phyloP scores from a whole-genome alignment of 2,888 invertebrate species.

The Lithophane socia region DNA sequence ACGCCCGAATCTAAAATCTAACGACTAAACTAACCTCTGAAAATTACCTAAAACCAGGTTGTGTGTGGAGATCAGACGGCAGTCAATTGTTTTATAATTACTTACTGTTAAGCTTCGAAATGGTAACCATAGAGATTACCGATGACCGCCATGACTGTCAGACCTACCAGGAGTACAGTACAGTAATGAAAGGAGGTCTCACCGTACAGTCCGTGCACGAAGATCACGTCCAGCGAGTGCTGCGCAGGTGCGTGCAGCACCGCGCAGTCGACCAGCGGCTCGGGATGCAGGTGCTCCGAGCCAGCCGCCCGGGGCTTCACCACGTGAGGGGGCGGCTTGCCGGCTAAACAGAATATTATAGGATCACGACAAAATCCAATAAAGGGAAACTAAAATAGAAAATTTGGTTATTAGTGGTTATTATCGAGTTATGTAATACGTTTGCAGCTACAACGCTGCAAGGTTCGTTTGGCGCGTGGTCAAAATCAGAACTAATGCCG shows the following conservation, averaged over 20 bases:
- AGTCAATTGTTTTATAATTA: neutral
- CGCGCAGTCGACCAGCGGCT: constrained; percentile 82
- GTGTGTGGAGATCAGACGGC: neutral
- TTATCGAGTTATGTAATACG: neutral
- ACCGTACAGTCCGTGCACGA: constrained; percentile 95
- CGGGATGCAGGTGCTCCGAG: constrained; percentile 83
- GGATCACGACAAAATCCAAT: neutral
- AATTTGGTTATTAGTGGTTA: too few relatives aligned
- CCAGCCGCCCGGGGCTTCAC: constrained; percentile 76
- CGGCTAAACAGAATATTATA: constrained; percentile 5
- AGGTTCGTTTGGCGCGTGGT: neutral
- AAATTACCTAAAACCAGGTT: neutral
- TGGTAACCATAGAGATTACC: neutral
- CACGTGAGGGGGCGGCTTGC: neutral
- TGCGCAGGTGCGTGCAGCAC: constrained; percentile 77
- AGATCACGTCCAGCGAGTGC: constrained; percentile 92
- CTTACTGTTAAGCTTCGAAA: neutral
- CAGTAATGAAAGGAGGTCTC: constrained; percentile 38
- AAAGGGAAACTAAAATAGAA: neutral
- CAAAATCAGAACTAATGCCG: neutral
- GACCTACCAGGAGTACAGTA: neutral
- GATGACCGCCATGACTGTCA: neutral
- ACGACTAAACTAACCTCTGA: neutral
- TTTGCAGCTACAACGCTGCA: neutral
- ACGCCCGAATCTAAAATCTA: neutral